Evolutionary conservation across 1,140 invertebrate genomes (phyloP).

Genomic region (Bombus sylvicola): DNA sequence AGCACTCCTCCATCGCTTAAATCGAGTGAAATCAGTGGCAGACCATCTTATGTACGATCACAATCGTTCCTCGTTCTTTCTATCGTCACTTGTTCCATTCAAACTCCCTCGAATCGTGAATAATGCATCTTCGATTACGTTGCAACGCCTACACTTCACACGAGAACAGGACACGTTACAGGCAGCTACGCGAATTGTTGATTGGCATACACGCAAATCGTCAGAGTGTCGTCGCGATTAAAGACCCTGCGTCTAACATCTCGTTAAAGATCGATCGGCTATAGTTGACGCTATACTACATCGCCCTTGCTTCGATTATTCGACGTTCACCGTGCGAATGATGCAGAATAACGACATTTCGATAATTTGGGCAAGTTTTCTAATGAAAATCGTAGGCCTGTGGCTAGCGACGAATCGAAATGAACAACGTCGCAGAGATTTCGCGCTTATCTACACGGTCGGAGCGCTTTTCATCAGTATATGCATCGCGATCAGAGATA

Average conservation of each 20-base stretch:
- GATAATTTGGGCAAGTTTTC: conserved; percentile 34
- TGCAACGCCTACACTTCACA: neutral
- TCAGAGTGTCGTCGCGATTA: neutral
- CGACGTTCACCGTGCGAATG: neutral
- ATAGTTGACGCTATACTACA: too few species aligned
- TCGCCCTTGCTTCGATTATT: neutral
- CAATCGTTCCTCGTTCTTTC: neutral
- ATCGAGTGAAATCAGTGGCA: neutral
- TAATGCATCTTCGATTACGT: neutral
- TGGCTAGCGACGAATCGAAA: conserved; percentile 38
- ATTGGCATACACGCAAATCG: neutral
- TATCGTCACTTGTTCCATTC: neutral
- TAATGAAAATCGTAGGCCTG: conserved; percentile 54
- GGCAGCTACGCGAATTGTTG: neutral
- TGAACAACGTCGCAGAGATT: conserved; percentile 6
- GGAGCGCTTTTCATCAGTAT: neutral
- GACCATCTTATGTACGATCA: neutral
- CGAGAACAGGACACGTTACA: neutral
- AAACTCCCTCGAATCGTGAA: neutral
- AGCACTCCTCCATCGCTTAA: neutral
- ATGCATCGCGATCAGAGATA: conserved; percentile 11
- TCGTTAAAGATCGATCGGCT: neutral
- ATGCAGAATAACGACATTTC: conserved; percentile 18
- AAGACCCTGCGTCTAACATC: neutral
- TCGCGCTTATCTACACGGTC: conserved; percentile 18